Base-by-base conservation (phyloP, 1,140 invertebrate species). In the Drosophila melanica region DNA sequence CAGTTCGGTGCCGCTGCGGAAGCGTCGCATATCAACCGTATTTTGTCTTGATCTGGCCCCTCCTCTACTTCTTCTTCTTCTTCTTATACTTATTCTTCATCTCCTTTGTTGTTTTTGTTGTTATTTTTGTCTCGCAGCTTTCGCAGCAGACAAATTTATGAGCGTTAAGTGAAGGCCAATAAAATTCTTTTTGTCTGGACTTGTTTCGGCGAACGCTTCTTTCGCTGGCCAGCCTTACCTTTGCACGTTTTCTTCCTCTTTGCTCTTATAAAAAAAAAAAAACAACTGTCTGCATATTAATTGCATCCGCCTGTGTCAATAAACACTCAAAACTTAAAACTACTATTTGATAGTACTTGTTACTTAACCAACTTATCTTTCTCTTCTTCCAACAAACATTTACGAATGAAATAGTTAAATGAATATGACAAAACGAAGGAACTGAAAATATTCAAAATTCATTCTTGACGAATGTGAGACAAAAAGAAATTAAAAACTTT, bases 141-240 rank as follows among this genome's bases (percentile, higher is more conserved):
- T 79, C 55, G 77, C 63, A 37, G 68, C 79, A 81, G 81, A 87
- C 82, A 87, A 86, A 86, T 86, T 86, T 86, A 86, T 86, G 81
- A 86, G 75, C 75, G 79, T 79, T 86, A 87, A 86, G 81, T 86
- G 81, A 86, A 86, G 81, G 79, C 81, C 82, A 86, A 86, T 86
- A 86, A 86, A 87, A 86, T 81, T 72, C 84, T 76, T 87, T 86
- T 76, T 81, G 81, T 87, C 82, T 86, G 81, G 79, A 82, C 79
- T 79, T 60, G 58, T 75, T 75, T 77, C 5, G 53, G 20, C 20
- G 20, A 3, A 23, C 42, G 27, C n/a, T n/a, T 41, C 16, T 12
- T 53, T 57, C 27, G 41, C 41, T 54, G 65, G 67, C 70, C 79
- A 77, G 60, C 71, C 53, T 74, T 81, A 66, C 47, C 47, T 80